Base-by-base conservation (phyloP, 2,113 vertebrate species). In the Nansenia antarctica region DNA sequence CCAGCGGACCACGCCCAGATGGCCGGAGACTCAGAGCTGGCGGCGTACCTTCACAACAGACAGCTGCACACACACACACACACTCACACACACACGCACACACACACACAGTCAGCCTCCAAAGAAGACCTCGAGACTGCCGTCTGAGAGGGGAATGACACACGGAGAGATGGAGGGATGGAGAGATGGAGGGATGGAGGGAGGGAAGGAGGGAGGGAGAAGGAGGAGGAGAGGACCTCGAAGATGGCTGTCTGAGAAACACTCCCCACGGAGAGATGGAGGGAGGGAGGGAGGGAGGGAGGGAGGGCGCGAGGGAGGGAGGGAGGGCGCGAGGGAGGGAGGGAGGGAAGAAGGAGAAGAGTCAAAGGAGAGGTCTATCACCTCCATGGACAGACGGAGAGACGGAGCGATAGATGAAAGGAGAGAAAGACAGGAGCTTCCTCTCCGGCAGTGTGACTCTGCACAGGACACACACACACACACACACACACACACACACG, bases 81-180 rank as follows among this genome's bases (percentile, higher is more conserved):
- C n/a, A n/a, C n/a, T n/a, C n/a, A n/a, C n/a, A n/a, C n/a, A n/a
- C n/a, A n/a, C n/a, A n/a, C n/a, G n/a, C n/a, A n/a, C n/a, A n/a
- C n/a, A n/a, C n/a, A n/a, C n/a, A n/a, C n/a, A n/a, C n/a, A n/a
- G n/a, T n/a, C 89, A 27, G 62, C 89, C 77, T 78, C 91, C 53
- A 93, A 93, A 0, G 96, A 99, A 68, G 97, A 99, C 83, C 86
- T 99, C 82, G 97, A 99, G 91, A 99, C 97, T 0, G 96, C 97
- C n/a, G 97, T 98, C 74, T 98, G 96, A 98, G 42, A 27, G 75
- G 55, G 54, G 64, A 59, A 62, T 39, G 7, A 31, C 47, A 52
- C 65, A 55, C 59, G 29, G 57, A 63, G 62, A 42, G 54, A 57
- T 57, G 64, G 9, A 0, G 52, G 79, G 72, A 81, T 42, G 55